A percentile compares a stretch with the other conserved stretches of the same genome.
Evolutionary conservation across 2,797 vertebrate species (phyloP).

Genomic region (Oreonectes daqikongensis): DNA sequence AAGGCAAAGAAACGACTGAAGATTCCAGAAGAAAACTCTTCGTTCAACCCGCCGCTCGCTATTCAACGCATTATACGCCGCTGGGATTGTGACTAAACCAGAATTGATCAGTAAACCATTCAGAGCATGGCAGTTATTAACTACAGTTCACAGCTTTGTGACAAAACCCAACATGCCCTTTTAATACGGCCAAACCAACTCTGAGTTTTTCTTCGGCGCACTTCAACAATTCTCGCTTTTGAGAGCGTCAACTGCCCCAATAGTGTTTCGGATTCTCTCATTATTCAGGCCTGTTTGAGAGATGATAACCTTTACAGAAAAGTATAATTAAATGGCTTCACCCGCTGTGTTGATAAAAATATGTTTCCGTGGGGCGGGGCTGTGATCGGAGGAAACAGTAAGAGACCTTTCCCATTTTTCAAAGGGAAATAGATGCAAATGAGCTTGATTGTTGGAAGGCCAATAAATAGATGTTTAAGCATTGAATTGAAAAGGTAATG

Average conservation of each 20-base stretch:
- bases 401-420: constrained; percentile 50
- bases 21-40: neutral
- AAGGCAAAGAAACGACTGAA: constrained; percentile 10
- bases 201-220: constrained; percentile 27
- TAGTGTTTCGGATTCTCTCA: constrained; percentile 50
- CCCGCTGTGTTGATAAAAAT: constrained; percentile 54
- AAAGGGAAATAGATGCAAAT: constrained; percentile 62
- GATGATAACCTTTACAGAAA: constrained; percentile 63
- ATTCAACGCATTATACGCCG: neutral
- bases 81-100: constrained; percentile 21
- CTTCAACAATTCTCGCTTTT: constrained; percentile 43
- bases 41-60: constrained; percentile 12
- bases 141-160: constrained; percentile 33
- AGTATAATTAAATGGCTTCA: constrained; percentile 63
- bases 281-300: constrained; percentile 58
- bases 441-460: constrained; percentile 51
- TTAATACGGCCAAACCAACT: constrained; percentile 28
- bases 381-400: constrained; percentile 29
- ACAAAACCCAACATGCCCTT: constrained; percentile 48
- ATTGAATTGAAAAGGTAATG: constrained; percentile 53
- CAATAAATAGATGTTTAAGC: constrained; percentile 53
- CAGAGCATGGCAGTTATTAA: constrained; percentile 39
- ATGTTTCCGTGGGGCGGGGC: constrained; percentile 30
- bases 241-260: constrained; percentile 44
- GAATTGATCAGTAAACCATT: constrained; percentile 39